Conservation (phyloP, 2,113 vertebrate species). For the Piaya cayana region DNA sequence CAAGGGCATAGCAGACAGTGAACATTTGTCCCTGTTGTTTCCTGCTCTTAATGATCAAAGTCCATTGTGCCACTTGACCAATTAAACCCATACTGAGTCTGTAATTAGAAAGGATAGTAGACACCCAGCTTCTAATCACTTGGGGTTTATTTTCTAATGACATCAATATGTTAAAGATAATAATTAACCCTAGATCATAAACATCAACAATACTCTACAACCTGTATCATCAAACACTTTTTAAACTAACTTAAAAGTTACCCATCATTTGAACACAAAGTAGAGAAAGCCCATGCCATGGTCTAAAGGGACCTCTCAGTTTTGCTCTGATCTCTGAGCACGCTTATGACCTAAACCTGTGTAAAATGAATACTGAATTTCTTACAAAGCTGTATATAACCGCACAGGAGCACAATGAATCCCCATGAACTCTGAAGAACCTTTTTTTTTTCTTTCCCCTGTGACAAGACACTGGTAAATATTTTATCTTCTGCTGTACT, state of each 20-base stretch:
- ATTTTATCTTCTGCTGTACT: neutral
- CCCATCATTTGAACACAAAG: neutral
- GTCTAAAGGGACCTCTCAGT: neutral
- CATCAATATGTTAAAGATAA: neutral
- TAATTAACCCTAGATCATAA: neutral
- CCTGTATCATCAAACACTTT: neutral
- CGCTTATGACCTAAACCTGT: neutral
- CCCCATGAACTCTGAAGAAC: neutral
- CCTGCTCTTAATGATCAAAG: conserved; percentile 12
- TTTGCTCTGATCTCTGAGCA: neutral
- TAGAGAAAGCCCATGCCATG: neutral
- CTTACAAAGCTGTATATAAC: neutral
- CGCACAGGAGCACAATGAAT: neutral
- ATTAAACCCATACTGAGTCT: neutral
- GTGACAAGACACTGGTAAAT: neutral
- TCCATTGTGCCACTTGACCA: neutral
- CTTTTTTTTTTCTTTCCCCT: neutral
- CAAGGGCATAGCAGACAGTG: neutral
- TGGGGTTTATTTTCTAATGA: neutral
- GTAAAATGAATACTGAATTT: neutral
- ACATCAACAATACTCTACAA: neutral
- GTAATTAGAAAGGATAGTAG: neutral
- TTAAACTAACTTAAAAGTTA: neutral
- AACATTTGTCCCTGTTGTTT: neutral
- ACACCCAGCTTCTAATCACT: neutral